Evolutionary conservation across 1,140 invertebrate species (phyloP).

Genomic region (Psilanteris sp.): DNA sequence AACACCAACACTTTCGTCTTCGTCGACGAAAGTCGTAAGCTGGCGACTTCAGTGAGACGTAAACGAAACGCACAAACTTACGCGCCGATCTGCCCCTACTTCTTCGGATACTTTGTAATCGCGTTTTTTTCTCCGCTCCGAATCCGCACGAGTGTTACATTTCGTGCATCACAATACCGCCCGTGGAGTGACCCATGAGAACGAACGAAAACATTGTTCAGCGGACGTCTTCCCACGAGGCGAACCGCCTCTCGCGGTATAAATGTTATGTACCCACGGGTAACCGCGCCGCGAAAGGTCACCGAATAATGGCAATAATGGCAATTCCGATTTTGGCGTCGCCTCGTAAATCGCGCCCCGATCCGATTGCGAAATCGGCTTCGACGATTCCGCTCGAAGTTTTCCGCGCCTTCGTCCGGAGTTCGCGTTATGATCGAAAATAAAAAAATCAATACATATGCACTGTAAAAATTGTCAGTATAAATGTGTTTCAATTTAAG

Average conservation of each 20-base stretch:
- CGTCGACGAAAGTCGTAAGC: slow-evolving; percentile 5
- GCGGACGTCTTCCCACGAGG: slow-evolving; percentile 61
- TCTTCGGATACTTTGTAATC: slow-evolving; percentile 36
- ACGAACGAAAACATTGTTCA: slow-evolving; percentile 56
- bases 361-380: too few relatives aligned
- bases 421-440: too few relatives aligned
- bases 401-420: too few relatives aligned
- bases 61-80: too few relatives aligned
- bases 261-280: slow-evolving; percentile 64
- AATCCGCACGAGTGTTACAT: slow-evolving; percentile 40
- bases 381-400: too few relatives aligned
- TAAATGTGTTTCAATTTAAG: too few relatives aligned
- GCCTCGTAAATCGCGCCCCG: too few relatives aligned
- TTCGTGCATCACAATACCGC: slow-evolving; percentile 38
- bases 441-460: too few relatives aligned
- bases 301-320: slow-evolving; percentile 58
- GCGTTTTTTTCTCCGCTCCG: slow-evolving; percentile 15
- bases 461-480: too few relatives aligned
- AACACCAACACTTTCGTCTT: too few relatives aligned
- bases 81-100: neutral
- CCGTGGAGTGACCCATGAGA: slow-evolving; percentile 41
- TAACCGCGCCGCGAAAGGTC: slow-evolving; percentile 55
- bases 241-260: slow-evolving; percentile 30
- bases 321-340: too few relatives aligned
- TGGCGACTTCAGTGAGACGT: too few relatives aligned